Evolutionary conservation across 1,140 invertebrate species (phyloP), one percentile per base, ranked within the genome.

Genomic region (Aphaenogaster rudis): DNA sequence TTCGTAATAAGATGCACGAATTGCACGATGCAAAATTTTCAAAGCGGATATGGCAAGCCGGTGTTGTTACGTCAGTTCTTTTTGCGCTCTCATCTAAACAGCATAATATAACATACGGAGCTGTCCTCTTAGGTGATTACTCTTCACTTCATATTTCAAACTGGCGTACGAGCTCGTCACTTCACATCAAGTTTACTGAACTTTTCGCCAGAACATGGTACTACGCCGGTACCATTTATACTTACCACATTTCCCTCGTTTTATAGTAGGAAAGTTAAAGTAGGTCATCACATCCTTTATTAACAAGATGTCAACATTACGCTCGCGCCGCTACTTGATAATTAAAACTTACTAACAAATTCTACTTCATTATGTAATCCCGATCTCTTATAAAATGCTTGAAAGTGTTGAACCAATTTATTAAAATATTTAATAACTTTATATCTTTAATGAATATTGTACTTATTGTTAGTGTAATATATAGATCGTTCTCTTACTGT

Each of bases 111-210:
- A 90, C 88, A 81, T 81, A 90, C 61, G 80, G 69, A 69, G 82
- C 52, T 84, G 72, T 63, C 64, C 64, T 78, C 52, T 81, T 61
- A 28, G 50, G 39, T 79, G 77, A 90, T 90, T 85, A 85, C 80
- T 90, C 86, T 85, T 66, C 78, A 81, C 67, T 61, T 52, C 71
- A 74, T 89, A 89, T 89, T 82, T 74, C 85, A 77, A 64, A 74
- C 72, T 50, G 17, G 59, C 61, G 59, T 63, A 71, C 17, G 5
- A 76, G 89, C 85, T 82, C 78, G 85, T 87, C 88, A 84, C 86
- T 78, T 90, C 72, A 33, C 3, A 48, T 50, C 36, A 52, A 87
- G 69, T 90, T 90, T 80, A 64, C 64, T 69, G 81, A 81, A 78
- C 61, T 82, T 76, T 89, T 61, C 78, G 59, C 50, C 45, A 8